These are phyloP conservation scores for Neogale vison DNA, from an alignment of 2,113 vertebrate genomes.

Conservation along the genomic window DNA sequence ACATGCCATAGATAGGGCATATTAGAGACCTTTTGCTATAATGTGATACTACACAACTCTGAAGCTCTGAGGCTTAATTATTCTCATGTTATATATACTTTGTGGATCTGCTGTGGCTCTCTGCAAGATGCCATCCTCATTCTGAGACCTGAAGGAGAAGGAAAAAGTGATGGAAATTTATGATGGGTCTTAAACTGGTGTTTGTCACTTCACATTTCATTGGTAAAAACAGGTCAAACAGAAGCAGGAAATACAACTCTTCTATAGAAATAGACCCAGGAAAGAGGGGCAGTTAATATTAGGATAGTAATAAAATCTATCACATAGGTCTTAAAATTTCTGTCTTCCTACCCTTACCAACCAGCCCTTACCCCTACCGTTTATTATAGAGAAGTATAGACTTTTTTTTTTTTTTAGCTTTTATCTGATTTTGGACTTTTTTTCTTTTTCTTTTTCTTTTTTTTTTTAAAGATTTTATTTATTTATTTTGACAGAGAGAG, in stretches of 20 bases:
- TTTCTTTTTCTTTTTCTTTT: too few species aligned
- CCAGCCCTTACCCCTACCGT: neutral
- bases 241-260: neutral
- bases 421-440: constrained; percentile 9
- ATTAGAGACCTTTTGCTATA: neutral
- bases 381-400: neutral
- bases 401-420: constrained; percentile 18
- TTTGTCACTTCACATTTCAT: neutral
- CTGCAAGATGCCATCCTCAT: neutral
- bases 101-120: neutral
- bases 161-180: neutral
- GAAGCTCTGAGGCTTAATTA: neutral
- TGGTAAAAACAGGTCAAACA: neutral
- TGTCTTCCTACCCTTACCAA: neutral
- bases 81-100: neutral
- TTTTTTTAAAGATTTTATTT: too few species aligned
- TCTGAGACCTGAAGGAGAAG: neutral
- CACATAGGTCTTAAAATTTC: neutral
- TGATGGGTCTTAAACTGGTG: neutral
- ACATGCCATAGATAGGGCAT: neutral
- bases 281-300: neutral
- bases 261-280: neutral
- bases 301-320: neutral
- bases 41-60: neutral
- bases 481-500: too few species aligned